Base-by-base conservation (phyloP, 2,888 invertebrate species). In the Leptothorax acervorum region DNA sequence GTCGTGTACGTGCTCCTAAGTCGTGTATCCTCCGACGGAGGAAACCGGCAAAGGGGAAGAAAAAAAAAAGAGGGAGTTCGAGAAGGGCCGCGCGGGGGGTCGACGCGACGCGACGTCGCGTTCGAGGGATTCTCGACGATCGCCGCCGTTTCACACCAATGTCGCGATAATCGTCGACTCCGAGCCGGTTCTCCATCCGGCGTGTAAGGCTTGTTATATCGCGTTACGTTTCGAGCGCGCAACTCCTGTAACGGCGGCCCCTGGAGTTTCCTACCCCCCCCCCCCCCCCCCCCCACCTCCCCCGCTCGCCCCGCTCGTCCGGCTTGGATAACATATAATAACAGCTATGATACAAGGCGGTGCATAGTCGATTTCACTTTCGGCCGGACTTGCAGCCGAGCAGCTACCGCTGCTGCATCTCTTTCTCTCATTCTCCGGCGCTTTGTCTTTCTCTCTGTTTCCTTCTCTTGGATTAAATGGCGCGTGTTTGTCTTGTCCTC, bases 301-400 rank as follows among this genome's bases (percentile, higher is more conserved):
- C 57, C 11, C 12, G 4, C 23, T 23, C 23, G 23, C 23, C 23
- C 2, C 8, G 23, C 45, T 15, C 51, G 35, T 1, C 12, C 78
- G 86, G 71, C 86, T 73, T 81, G 48, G 51, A 90, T 90, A 90
- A 89, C 74, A 78, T 87, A 89, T 89, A 90, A 90, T 90, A 90
- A 90, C 86, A 85, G 85, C 85, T 90, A 78, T 87, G 89, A 89
- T 90, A 88, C 90, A 85, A 90, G 88, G 42, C 81, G 79, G 63
- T 82, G 84, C 66, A 86, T 73, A 86, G 87, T 85, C 91, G 91
- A 91, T 91, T 91, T 91, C 91, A 91, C 91, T 91, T 91, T 91
- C 86, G 88, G 83, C 48, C 82, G 62, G 83, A 73, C 82, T 73
- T 8, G 39, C 18, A 23, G 23, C 45, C 85, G 84, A 84, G 86